Evolutionary conservation across 2,888 invertebrate species (phyloP).

Genomic region (Pristionchus mayeri): DNA sequence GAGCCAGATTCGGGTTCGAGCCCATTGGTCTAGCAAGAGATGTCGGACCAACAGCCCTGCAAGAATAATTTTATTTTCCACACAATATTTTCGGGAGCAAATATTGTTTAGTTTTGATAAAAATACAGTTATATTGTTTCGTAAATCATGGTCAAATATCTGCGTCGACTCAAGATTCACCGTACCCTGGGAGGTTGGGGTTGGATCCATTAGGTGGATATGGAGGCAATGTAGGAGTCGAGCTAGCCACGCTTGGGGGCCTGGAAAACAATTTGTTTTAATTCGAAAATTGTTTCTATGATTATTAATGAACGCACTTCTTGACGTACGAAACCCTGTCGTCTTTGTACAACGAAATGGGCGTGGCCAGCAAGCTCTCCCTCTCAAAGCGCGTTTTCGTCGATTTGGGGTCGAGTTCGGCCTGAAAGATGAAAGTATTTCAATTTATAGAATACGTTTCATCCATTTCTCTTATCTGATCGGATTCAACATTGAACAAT

Average conservation of each 20-base stretch:
- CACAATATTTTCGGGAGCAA: no score
- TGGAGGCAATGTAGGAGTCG: not conserved
- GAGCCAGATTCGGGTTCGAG: not conserved
- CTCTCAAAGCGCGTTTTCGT: conserved; percentile 8
- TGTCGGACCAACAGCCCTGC: no score
- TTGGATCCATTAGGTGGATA: not conserved
- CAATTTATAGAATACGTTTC: no score
- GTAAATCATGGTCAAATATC: no score
- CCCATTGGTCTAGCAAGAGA: not conserved
- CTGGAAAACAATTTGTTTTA: not conserved
- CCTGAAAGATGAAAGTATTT: no score
- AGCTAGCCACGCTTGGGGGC: not conserved
- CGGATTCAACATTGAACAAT: no score
- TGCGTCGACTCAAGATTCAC: no score
- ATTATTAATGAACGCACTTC: not conserved
- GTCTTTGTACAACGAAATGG: conserved; percentile 6
- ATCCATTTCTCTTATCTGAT: no score
- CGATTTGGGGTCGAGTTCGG: not conserved
- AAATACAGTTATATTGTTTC: no score
- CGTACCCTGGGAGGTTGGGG: not conserved
- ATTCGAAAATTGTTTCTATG: not conserved
- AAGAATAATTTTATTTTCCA: no score
- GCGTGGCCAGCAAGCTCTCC: not conserved
- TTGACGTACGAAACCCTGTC: conserved; percentile 14
- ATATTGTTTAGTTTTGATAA: no score